Evolutionary conservation across 2,113 vertebrate genomes (phyloP), one percentile per base, ranked within the genome.

Genomic region (Bostrychus sinensis): DNA sequence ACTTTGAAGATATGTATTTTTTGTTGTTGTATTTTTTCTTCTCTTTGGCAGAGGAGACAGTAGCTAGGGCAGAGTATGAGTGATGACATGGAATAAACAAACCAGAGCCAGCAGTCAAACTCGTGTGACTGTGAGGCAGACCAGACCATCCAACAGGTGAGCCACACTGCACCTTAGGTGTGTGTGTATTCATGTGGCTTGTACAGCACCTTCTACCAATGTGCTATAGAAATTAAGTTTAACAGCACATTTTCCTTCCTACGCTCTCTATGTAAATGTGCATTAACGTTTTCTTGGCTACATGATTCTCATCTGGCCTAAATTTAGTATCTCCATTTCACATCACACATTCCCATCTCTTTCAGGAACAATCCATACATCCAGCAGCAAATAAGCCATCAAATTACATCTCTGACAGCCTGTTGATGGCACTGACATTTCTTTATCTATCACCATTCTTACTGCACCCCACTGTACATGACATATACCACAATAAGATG

Each of bases 341-440:
- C 19, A 3, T 55, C 59, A 62, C 8, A 51, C 48, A 2, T 72
- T 48, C 51, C n/a, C 66, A 61, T 72, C 61, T 30, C 22, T 56
- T 39, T 12, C 63, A 56, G 20, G n/a, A 12, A 38, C 43, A 25
- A 3, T 65, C 61, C 8, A 12, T 41, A 70, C 62, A 75, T 43
- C 61, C 32, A 28, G 32, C 72, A 28, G 55, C 56, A 53, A 71
- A 66, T 73, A 56, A 45, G 37, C 54, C 66, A 23, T 78, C 70
- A 72, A 78, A 86, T 75, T 59, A 67, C 45, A 37, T 45, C 66
- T 70, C 37, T 65, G 57, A 62, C 14, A 38, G 57, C 37, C 39
- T 37, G 43, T 66, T 84, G 78, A 84, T 80, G 72, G 80, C 75
- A 55, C 1, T 83, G 85, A 81, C 83, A 87, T 89, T 89, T 88